A percentile compares a stretch with the other conserved stretches of the same genome.
phyloP scores from a whole-genome alignment of 2,797 vertebrate species.

The Tokudaia tokunoshimensis region DNA sequence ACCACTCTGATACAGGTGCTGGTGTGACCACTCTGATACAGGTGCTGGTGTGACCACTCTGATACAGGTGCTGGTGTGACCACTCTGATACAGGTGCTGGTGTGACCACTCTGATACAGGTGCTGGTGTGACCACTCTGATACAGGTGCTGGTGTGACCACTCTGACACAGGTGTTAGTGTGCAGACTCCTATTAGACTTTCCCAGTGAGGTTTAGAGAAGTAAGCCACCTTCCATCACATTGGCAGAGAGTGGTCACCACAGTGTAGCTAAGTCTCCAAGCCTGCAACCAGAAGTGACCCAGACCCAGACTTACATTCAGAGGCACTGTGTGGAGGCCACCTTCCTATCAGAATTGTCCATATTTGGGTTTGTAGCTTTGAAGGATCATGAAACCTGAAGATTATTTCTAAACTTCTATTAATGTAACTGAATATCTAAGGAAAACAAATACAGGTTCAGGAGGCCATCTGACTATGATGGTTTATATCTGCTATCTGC shows the following conservation, averaged over 20 bases:
- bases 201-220: neutral
- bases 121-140: neutral
- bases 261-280: neutral
- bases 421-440: neutral
- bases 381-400: neutral
- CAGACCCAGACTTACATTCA: neutral
- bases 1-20: neutral
- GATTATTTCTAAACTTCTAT: neutral
- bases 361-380: neutral
- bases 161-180: neutral
- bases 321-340: neutral
- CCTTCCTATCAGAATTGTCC: neutral
- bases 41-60: neutral
- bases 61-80: neutral
- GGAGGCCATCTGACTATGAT: neutral
- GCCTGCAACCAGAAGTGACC: neutral
- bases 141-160: neutral
- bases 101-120: neutral
- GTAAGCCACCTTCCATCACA: neutral
- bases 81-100: neutral
- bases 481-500: neutral
- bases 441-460: neutral
- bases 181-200: neutral
- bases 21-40: neutral
- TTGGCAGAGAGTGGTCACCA: neutral